Evolutionary conservation across 2,113 vertebrate species (phyloP).

Genomic region (Dromiciops gliroides): DNA sequence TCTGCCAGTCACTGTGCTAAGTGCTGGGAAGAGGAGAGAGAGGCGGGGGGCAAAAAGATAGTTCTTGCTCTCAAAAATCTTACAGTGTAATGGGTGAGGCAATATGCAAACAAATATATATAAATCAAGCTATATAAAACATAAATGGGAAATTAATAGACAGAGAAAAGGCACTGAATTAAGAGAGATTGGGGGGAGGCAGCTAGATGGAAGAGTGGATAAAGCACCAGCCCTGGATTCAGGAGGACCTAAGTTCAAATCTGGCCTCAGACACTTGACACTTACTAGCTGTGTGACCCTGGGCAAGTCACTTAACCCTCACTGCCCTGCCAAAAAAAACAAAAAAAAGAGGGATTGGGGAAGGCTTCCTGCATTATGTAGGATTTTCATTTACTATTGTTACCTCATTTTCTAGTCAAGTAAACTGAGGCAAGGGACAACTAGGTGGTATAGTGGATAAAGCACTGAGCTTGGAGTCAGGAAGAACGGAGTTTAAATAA

Average conservation of each 20-base stretch:
- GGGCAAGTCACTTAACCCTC: no score
- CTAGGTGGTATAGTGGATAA: not conserved
- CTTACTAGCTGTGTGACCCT: no score
- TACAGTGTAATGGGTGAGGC: no score
- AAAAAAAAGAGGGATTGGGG: not conserved
- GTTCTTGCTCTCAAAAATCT: not conserved
- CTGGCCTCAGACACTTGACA: no score
- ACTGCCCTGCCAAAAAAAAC: no score
- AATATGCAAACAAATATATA: no score
- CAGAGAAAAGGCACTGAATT: no score
- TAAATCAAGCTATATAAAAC: not conserved
- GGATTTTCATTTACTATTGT: not conserved
- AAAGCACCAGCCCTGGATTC: no score
- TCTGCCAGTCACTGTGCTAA: not conserved
- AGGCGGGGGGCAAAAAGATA: not conserved
- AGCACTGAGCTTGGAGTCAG: not conserved
- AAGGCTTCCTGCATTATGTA: not conserved
- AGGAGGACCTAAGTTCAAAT: no score
- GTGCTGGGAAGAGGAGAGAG: not conserved
- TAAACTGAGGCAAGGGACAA: not conserved
- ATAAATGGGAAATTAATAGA: not conserved
- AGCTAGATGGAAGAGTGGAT: no score
- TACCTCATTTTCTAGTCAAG: not conserved
- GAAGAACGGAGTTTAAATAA: not conserved
- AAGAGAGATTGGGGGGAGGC: not conserved